Conservation (phyloP, 2,888 invertebrate genomes). For the Acleris cristana region DNA sequence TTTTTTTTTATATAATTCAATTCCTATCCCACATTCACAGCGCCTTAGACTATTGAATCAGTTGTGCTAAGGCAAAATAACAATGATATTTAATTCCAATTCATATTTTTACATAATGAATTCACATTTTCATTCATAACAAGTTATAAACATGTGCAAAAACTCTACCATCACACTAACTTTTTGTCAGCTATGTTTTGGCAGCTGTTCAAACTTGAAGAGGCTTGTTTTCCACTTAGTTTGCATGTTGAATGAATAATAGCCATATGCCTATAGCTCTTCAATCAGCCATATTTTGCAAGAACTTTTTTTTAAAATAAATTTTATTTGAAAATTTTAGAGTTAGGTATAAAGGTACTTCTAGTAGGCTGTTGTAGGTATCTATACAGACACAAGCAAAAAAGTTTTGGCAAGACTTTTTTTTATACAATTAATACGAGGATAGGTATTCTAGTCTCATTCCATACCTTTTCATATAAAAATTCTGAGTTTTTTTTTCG, state of each 20-base stretch:
- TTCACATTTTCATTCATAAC: slow-evolving; percentile 11
- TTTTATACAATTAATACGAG: no score
- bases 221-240: neutral
- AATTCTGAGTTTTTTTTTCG: no score
- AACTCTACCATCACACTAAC: neutral
- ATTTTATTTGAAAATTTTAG: no score
- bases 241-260: neutral
- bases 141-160: neutral
- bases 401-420: no score
- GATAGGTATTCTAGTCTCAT: no score
- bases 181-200: slow-evolving; percentile 5
- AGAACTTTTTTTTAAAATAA: no score
- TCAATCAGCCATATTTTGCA: no score
- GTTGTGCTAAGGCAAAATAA: slow-evolving; percentile 1
- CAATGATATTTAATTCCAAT: neutral
- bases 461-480: no score
- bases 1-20: neutral
- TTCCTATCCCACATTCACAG: neutral
- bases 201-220: slow-evolving; percentile 7
- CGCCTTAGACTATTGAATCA: neutral
- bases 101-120: neutral
- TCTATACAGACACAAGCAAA: no score
- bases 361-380: no score
- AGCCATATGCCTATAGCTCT: no score
- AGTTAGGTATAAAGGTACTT: no score